Base-by-base conservation (phyloP, 2,888 invertebrate species). In the Eristalinus sepulchralis region DNA sequence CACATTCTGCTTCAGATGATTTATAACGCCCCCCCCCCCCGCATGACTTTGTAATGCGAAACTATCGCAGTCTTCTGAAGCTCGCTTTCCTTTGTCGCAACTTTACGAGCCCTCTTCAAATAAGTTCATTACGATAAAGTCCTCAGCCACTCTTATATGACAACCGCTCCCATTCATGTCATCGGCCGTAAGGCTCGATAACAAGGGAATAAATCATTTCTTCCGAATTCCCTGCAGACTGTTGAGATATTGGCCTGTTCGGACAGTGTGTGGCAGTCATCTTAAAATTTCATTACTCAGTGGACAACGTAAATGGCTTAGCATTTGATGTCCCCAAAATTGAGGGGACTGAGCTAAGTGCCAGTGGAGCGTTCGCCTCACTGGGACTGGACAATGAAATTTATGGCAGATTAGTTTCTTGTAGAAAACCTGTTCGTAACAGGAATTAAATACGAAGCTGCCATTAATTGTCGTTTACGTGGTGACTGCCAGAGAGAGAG, bases 31-130 rank as follows among this genome's bases (percentile, higher is more conserved):
- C n/a, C n/a, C n/a, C n/a, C n/a, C 27, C 53, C n/a, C 47, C 53
- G 53, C 27, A 66, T 66, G 47, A 66, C 39, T 66, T 66, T 66
- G 39, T 66, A 55, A 67, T 67, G 27, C 11, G n/a, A 24, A 33
- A 53, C 66, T 55, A 67, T 55, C 67, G 27, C 27, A 20, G 20
- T 5, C 10, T 31, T 47, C 17, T 2, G 27, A 2, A 24, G 9
- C 9, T 17, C 8, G 27, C 27, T 27, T 9, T 27, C 17, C 31
- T 33, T 33, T 55, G 47, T 33, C 53, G 17, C 17, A 10, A 66
- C 10, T 66, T 66, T 55, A 67, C 53, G 67, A 67, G 17, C 17
- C 20, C 17, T 17, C 33, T 20, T 13, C 31, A 64, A 64, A 24
- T 22, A 64, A 64, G 64, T 20, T 31, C 53, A 53, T 47, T 64